Evolutionary conservation across 2,888 invertebrate species (phyloP).

Genomic region (Amiota mariae): DNA sequence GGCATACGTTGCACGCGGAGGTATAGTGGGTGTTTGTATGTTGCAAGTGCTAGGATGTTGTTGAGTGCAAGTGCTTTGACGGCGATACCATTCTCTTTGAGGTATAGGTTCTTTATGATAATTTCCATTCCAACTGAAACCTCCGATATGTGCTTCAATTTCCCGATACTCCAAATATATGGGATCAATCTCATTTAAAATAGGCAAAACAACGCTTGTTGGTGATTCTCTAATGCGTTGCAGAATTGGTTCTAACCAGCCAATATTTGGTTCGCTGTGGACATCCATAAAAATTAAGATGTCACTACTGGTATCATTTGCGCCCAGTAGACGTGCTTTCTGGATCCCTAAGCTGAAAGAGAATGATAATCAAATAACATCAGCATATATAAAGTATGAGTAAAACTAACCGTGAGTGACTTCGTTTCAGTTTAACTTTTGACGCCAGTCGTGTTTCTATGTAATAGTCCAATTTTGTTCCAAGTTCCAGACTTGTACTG

Average conservation of each 20-base stretch:
- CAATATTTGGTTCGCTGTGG: constrained; percentile 18
- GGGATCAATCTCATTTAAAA: constrained; percentile 3
- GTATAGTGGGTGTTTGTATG: no score
- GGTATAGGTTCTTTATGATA: constrained; percentile 13
- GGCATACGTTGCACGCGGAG: neutral
- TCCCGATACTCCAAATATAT: neutral
- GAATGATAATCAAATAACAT: neutral
- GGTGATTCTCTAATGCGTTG: constrained; percentile 2
- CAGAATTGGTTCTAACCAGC: constrained; percentile 21
- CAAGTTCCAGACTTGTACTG: neutral
- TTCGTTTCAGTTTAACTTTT: constrained; percentile 6
- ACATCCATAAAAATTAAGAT: constrained; percentile 23
- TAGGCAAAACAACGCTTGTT: constrained; percentile 15
- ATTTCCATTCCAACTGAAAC: constrained; percentile 22
- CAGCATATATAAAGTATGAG: neutral
- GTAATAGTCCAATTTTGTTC: constrained; percentile 15
- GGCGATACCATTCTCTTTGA: neutral
- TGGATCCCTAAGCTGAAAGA: neutral
- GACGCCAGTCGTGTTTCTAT: neutral
- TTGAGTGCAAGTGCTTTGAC: no score
- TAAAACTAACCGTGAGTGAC: neutral
- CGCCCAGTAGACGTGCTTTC: neutral
- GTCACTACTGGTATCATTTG: constrained; percentile 11
- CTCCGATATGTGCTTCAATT: neutral
- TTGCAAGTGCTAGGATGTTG: no score